Evolutionary conservation across 2,888 invertebrate genomes (phyloP), one percentile per base, ranked within the genome.

Genomic region (Drosophila incognita): DNA sequence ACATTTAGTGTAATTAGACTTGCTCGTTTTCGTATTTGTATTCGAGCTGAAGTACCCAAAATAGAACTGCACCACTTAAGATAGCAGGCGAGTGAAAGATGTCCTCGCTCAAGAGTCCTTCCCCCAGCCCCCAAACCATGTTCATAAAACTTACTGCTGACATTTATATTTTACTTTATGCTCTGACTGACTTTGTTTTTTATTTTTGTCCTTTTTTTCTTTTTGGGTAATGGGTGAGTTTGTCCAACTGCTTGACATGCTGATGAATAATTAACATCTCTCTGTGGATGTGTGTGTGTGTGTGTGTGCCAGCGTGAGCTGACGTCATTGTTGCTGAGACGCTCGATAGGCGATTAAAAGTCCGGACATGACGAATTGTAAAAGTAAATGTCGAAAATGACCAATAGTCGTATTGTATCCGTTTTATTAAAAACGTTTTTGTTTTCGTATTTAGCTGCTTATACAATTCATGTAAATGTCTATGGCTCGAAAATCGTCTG

Each of bases 391-490:
- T n/a, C 63, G 35, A 72, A n/a, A 66, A 65, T 58, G 18, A 42
- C 53, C 74, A 81, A 68, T 72, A 78, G 29, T 69, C 40, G 57
- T 46, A 15, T 54, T 69, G 57, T 61, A 66, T 66, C 61, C 64
- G 77, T 79, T 79, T 62, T 82, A 62, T 81, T 67, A 67, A 69
- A 66, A 62, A 70, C 69, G 62, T 48, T 76, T 46, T 77, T 87
- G 82, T 79, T 77, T 77, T 83, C 69, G 72, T 64, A 83, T 52
- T 27, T 38, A 27, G 56, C 69, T 74, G 81, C 78, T 81, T 81
- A 82, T 78, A 89, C 87, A 86, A 89, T 84, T 81, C 60, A 81
- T 83, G 84, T 74, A 81, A 81, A 79, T 65, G 18, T 24, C 18
- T 36, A 68, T 54, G 69, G 51, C 49, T 69, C 53, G 61, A 73